Base-by-base conservation (phyloP, 2,888 invertebrate genomes). In the Gisinianus flammeolus region DNA sequence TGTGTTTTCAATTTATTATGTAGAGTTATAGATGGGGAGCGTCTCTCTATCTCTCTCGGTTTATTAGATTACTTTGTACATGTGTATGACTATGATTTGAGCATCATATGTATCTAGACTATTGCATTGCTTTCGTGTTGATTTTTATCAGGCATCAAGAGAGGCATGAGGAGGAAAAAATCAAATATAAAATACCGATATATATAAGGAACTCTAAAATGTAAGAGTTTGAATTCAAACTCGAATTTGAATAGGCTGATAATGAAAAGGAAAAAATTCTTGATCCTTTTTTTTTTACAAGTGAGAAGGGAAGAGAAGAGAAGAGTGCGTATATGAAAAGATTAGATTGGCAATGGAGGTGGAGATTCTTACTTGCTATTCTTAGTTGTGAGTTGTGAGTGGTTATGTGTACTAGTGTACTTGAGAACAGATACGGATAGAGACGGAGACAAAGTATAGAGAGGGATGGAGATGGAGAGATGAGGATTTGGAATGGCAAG, bases 261-360 rank as follows among this genome's bases (percentile, higher is more conserved):
- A 72, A 72, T 72, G 72, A 72, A 72, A 72, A 72, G 72, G 58
- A 72, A 72, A 58, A 58, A n/a, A n/a, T n/a, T n/a, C n/a, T n/a
- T n/a, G n/a, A n/a, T n/a, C n/a, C n/a, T n/a, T n/a, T n/a, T n/a
- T n/a, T n/a, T n/a, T n/a, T n/a, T n/a, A n/a, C n/a, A n/a, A n/a
- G n/a, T n/a, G n/a, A n/a, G n/a, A n/a, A n/a, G n/a, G n/a, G n/a
- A n/a, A n/a, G n/a, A n/a, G n/a, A n/a, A n/a, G n/a, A n/a, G n/a
- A n/a, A n/a, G n/a, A n/a, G n/a, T n/a, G n/a, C n/a, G n/a, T 58
- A 24, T 24, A 58, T 72, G 33, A 72, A 72, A 58, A 72, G 72
- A 72, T 72, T 72, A 72, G 72, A 72, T 72, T 72, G 72, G 72
- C 72, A 72, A 58, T 52, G 70, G 70, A 70, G 70, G 70, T 70